Percentiles rank a stretch among this genome's conserved stretches.
Conservation (phyloP, 2,888 invertebrate species). For the Thereva nobilitata region DNA sequence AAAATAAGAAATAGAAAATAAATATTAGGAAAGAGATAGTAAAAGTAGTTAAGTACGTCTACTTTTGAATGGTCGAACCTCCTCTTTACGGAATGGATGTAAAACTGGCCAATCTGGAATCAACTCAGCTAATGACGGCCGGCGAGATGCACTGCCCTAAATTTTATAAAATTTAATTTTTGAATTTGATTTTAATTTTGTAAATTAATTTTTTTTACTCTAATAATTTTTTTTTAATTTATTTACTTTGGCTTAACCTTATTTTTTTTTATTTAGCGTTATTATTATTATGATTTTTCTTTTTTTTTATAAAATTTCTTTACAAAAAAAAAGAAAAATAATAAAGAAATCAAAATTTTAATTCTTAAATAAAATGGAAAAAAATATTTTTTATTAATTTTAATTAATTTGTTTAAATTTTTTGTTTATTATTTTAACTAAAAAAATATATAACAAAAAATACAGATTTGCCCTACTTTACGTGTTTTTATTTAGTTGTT, state of each 20-base stretch:
- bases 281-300: too few species aligned
- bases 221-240: neutral
- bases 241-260: too few species aligned
- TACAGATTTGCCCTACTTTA: too few species aligned
- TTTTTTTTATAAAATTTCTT: neutral
- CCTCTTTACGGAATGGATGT: conserved; percentile 62
- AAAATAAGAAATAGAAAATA: conserved; percentile 39
- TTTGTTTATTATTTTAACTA: too few species aligned
- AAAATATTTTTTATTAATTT: too few species aligned
- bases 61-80: conserved; percentile 68
- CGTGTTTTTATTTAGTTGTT: too few species aligned
- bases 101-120: conserved; percentile 93
- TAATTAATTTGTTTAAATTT: too few species aligned
- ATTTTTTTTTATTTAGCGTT: too few species aligned
- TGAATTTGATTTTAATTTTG: neutral
- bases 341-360: too few species aligned
- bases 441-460: too few species aligned
- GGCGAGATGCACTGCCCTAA: conserved; percentile 65
- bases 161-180: conserved; percentile 28
- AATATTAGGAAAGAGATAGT: conserved; percentile 17
- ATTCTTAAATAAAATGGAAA: too few species aligned
- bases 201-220: neutral
- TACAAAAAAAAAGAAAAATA: neutral
- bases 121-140: conserved; percentile 90
- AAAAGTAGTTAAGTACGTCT: conserved; percentile 43